Percentiles rank a stretch among this genome's conserved stretches.
Conservation (phyloP, 2,797 vertebrate genomes). For the Hafferia zeledoni region DNA sequence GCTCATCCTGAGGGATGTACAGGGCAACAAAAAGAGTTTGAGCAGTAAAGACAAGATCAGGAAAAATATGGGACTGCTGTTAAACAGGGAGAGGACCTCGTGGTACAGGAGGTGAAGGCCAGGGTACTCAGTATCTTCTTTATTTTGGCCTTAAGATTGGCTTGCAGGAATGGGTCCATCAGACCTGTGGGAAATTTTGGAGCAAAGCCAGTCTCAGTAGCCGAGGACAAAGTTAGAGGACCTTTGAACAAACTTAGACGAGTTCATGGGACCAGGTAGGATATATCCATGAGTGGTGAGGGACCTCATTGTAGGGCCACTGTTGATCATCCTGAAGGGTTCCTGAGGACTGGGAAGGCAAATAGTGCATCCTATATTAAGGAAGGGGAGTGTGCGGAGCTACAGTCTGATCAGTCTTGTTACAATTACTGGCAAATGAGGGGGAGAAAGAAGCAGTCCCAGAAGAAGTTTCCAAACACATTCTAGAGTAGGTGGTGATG, state of each 20-base stretch:
- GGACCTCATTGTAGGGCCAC: neutral
- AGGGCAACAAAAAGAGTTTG: neutral
- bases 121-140: neutral
- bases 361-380: neutral
- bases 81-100: neutral
- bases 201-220: neutral
- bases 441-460: neutral
- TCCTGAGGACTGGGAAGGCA: neutral
- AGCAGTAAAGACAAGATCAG: neutral
- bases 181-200: neutral
- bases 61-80: neutral
- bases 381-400: neutral
- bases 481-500: neutral
- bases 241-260: neutral
- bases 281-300: neutral
- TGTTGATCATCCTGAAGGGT: neutral
- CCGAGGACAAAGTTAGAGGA: neutral
- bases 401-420: neutral
- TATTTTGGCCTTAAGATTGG: neutral
- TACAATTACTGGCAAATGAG: neutral
- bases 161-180: neutral
- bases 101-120: neutral
- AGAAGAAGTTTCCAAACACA: neutral
- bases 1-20: neutral
- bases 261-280: neutral